phyloP scores from a whole-genome alignment of 2,797 vertebrate species.

The Pangasius krempfi region DNA sequence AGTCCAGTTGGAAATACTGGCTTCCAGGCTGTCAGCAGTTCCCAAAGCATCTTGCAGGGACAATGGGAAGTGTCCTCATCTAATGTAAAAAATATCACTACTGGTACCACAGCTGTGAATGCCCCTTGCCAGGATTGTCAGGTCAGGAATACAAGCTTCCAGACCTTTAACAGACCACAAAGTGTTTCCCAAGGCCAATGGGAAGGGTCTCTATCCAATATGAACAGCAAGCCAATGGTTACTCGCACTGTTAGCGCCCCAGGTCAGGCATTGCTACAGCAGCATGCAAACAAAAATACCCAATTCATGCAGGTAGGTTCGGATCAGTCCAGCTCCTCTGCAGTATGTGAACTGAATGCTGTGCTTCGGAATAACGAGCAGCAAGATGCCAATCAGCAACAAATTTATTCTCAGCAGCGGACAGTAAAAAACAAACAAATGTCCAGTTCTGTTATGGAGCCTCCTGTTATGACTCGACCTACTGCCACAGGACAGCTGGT shows the following conservation, averaged over 20 bases:
- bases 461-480: conserved; percentile 75
- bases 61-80: conserved; percentile 79
- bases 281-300: conserved; percentile 75
- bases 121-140: conserved; percentile 63
- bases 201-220: conserved; percentile 78
- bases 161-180: conserved; percentile 75
- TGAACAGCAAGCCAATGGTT: conserved; percentile 75
- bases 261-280: conserved; percentile 67
- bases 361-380: conserved; percentile 72
- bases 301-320: conserved; percentile 72
- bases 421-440: conserved; percentile 52
- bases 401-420: conserved; percentile 59
- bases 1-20: conserved; percentile 70
- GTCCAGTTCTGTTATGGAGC: conserved; percentile 58
- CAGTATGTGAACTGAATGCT: conserved; percentile 73
- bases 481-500: conserved; percentile 80
- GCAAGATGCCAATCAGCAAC: conserved; percentile 62
- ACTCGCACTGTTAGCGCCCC: conserved; percentile 49
- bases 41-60: conserved; percentile 70
- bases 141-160: conserved; percentile 73
- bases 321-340: conserved; percentile 68
- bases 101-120: conserved; percentile 30
- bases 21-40: conserved; percentile 78
- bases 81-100: conserved; percentile 73
- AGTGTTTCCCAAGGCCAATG: conserved; percentile 77